Evolutionary conservation across 2,113 vertebrate genomes (phyloP), one percentile per base, ranked within the genome.

Genomic region (Erinaceus europaeus): DNA sequence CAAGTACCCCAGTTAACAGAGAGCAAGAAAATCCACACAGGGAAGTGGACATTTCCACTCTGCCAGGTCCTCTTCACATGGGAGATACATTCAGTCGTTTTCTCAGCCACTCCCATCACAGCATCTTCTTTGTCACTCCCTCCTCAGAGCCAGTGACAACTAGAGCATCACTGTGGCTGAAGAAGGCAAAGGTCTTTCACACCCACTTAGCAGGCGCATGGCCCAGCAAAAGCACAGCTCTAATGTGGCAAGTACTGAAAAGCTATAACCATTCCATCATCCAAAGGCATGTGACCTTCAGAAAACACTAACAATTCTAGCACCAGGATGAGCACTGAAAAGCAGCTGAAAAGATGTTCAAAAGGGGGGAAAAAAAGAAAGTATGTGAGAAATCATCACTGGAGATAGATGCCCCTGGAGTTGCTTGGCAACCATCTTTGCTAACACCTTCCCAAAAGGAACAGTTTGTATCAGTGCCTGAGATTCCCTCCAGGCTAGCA

Each of bases 361-460:
- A 88, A 94, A 68, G 59, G 48, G 74, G 55, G 29, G 25, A 57
- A 74, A 48, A 27, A 57, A 27, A 36, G 38, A 62, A 81, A 86
- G 29, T 52, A 69, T 82, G 59, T 80, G 42, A 90, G 59, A 86
- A 89, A 95, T 90, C 83, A 88, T 90, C 91, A 52, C 87, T 80
- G 79, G 76, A 74, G 91, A 94, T 44, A 95, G 94, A 95, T 94
- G 92, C 79, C 93, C 92, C 95, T 85, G 93, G 90, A 89, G 94
- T 96, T 96, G 95, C 95, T 57, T 96, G 93, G 95, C 95, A 96
- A 96, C 95, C 94, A 92, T 86, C 85, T 83, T 93, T 94, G 92
- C 93, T 94, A 93, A 95, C 92, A 96, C 95, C 92, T 95, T 94
- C 91, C 93, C 88, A 94, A 95, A 96, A 94, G 88, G 90, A 94